phyloP scores from a whole-genome alignment of 2,113 vertebrate genomes.

The Regulus satrapa region DNA sequence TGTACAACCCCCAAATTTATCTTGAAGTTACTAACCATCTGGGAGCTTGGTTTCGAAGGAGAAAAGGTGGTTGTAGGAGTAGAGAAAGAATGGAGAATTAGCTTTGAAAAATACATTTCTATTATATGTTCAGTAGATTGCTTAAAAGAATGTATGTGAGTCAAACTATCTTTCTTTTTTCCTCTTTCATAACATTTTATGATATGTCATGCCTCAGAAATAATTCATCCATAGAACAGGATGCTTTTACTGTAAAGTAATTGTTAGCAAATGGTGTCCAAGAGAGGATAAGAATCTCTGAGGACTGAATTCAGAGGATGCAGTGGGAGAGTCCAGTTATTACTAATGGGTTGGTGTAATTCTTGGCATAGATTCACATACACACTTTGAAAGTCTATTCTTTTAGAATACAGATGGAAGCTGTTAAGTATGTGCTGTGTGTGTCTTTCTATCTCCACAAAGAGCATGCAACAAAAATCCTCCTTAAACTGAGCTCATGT shows the following conservation, averaged over 20 bases:
- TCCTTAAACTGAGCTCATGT: background rate
- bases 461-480: background rate
- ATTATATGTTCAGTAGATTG: background rate
- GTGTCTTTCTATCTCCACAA: background rate
- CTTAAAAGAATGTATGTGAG: background rate
- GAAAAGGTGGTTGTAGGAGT: background rate
- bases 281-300: conserved; percentile 38
- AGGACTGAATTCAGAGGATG: conserved; percentile 13
- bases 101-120: background rate
- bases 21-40: conserved; percentile 4
- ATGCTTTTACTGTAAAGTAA: conserved; percentile 49
- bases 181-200: background rate
- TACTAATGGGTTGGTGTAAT: conserved; percentile 43
- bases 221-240: conserved; percentile 12
- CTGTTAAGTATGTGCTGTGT: conserved; percentile 39
- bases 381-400: conserved; percentile 33
- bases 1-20: background rate
- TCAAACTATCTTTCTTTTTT: background rate
- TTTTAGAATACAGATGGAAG: conserved; percentile 48
- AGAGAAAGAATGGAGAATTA: background rate
- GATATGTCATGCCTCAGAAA: background rate
- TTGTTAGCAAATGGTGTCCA: conserved; percentile 50
- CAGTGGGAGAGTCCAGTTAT: conserved; percentile 28
- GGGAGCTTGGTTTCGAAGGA: background rate
- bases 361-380: conserved; percentile 36